Base-by-base conservation (phyloP, 2,888 invertebrate species). In the Macrophya alboannulata region DNA sequence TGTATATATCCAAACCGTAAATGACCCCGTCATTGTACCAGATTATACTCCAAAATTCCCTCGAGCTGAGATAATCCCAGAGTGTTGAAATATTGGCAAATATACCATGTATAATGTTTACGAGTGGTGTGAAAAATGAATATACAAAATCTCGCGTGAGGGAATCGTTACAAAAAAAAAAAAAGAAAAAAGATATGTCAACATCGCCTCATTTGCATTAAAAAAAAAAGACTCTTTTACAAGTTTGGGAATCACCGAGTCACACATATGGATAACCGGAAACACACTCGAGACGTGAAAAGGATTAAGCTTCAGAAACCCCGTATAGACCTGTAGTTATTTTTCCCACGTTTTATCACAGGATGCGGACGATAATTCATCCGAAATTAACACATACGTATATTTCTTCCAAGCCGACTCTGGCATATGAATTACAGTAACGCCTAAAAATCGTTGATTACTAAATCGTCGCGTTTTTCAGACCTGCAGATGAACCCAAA, bases 401-500 rank as follows among this genome's bases (percentile, higher is more conserved):
- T 17, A n/a, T 51, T 8, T 62, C 62, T 3, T 68, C 4, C 4
- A 17, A 1, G 5, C 1, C 17, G 15, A 17, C n/a, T n/a, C 1
- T 55, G 31, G 25, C 5, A n/a, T 37, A 31, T 68, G 37, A 37
- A 68, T 5, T 4, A 8, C 15, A 0, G 15, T 15, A 37, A 68
- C 62, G 25, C 8, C 37, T 21, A 21, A 62, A 68, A 68, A 6
- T 37, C 37, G 1, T 8, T 5, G 5, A 37, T 68, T 17, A 17
- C 17, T 17, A 15, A 17, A 37, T 37, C 68, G 3, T 6, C 12
- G 5, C 37, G 31, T 45, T 74, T 92, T 92, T 74, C 90, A 95
- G 95, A 94, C 87, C 89, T 94, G 86, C 94, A 95, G 90, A 94
- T 95, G 91, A 95, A 94, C 90, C 94, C 95, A 17, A 94, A 94